phyloP scores from a whole-genome alignment of 2,113 vertebrate genomes.

The Donacobius atricapilla region DNA sequence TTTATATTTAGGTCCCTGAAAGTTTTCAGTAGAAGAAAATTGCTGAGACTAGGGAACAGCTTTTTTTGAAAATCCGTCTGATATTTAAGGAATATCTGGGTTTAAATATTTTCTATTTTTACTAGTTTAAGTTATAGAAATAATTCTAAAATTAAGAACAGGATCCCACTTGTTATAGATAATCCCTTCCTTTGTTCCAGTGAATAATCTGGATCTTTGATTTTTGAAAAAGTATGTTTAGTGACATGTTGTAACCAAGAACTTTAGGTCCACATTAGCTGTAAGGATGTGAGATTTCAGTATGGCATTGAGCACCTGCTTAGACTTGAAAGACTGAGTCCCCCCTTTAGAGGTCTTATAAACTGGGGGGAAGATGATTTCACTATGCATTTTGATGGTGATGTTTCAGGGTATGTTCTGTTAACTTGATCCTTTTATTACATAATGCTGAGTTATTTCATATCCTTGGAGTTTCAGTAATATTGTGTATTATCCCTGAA shows the following conservation, averaged over 20 bases:
- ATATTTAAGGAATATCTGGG: neutral
- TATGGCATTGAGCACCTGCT: neutral
- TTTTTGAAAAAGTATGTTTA: neutral
- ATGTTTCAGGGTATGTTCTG: neutral
- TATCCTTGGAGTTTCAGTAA: neutral
- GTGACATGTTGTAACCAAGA: neutral
- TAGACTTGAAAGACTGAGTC: neutral
- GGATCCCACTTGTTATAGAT: neutral
- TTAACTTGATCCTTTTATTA: neutral
- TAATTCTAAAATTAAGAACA: neutral
- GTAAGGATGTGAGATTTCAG: neutral
- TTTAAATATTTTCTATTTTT: neutral
- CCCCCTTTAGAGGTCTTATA: neutral
- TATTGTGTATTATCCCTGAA: neutral
- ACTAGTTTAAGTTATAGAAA: neutral
- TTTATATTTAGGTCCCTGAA: neutral
- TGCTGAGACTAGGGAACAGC: neutral
- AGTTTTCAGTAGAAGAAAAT: neutral
- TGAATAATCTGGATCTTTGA: neutral
- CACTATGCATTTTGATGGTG: neutral
- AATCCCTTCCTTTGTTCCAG: neutral
- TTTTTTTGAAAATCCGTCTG: neutral
- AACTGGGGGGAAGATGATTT: neutral
- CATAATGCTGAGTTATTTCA: neutral
- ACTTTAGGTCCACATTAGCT: neutral